Evolutionary conservation across 2,113 vertebrate species (phyloP).

Genomic region (Nothobranchius kuhntae): DNA sequence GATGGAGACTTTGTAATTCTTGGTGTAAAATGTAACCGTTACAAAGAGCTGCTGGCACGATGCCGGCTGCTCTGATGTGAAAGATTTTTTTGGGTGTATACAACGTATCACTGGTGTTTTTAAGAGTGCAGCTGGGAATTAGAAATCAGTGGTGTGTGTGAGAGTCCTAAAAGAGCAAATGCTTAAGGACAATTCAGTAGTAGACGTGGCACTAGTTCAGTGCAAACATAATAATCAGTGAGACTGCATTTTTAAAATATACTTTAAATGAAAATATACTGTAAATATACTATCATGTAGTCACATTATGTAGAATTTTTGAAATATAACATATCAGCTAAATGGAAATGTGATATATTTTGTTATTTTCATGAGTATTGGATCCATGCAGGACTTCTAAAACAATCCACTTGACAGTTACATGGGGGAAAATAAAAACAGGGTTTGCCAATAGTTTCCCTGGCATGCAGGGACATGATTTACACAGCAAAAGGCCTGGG

Average conservation of each 20-base stretch:
- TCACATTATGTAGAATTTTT: too few relatives aligned
- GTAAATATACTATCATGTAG: not conserved
- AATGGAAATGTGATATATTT: not conserved
- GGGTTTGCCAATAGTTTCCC: conserved; percentile 15
- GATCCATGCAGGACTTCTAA: not conserved
- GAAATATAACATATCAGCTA: too few relatives aligned
- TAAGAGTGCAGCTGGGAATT: conserved; percentile 29
- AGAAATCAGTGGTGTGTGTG: conserved; percentile 21
- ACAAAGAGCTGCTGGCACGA: conserved; percentile 48
- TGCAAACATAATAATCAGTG: not conserved
- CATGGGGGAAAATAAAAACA: conserved; percentile 10
- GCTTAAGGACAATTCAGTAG: not conserved
- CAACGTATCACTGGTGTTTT: conserved; percentile 35
- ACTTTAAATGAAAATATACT: not conserved
- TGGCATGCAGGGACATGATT: conserved; percentile 27
- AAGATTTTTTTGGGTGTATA: conserved; percentile 43
- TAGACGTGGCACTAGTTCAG: not conserved
- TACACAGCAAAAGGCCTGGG: not conserved
- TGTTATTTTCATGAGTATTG: conserved; percentile 1
- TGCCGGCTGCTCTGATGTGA: conserved; percentile 58
- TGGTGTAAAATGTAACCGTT: conserved; percentile 55
- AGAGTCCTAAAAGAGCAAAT: conserved; percentile 4
- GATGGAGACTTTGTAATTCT: conserved; percentile 39
- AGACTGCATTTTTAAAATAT: not conserved
- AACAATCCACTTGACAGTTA: conserved; percentile 13